phyloP scores from a whole-genome alignment of 2,888 invertebrate species.

The Auanema sp. region DNA sequence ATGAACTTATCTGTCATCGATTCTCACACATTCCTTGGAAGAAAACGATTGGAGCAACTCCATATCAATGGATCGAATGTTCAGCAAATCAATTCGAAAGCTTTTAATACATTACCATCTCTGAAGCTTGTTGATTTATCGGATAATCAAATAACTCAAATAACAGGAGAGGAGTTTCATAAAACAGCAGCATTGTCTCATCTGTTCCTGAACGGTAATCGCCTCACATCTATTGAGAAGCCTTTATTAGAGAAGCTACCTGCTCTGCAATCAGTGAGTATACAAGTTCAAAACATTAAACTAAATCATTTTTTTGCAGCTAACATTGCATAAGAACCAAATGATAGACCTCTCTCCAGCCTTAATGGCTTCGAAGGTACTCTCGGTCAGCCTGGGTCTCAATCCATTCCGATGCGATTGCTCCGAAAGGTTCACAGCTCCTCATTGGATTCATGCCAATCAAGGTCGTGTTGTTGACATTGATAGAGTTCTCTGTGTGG shows the following conservation, averaged over 20 bases:
- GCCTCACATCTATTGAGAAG: slow-evolving; percentile 27
- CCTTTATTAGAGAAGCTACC: slow-evolving; percentile 46
- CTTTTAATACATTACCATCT: slow-evolving; percentile 55
- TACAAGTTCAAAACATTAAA: not conserved
- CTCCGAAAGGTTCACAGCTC: slow-evolving; percentile 28
- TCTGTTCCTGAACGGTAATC: slow-evolving; percentile 50
- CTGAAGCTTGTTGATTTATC: slow-evolving; percentile 55
- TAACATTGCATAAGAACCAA: slow-evolving; percentile 52
- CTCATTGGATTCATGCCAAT: slow-evolving; percentile 32
- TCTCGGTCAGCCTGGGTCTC: slow-evolving; percentile 41
- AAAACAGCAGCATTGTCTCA: slow-evolving; percentile 43
- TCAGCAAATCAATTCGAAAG: slow-evolving; percentile 48
- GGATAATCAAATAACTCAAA: slow-evolving; percentile 42
- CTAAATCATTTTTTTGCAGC: slow-evolving; percentile 11
- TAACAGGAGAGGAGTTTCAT: slow-evolving; percentile 47
- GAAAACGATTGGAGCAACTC: slow-evolving; percentile 47
- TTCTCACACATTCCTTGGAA: slow-evolving; percentile 80
- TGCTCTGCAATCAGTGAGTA: slow-evolving; percentile 38
- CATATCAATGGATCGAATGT: slow-evolving; percentile 54
- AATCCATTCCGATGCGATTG: slow-evolving; percentile 64
- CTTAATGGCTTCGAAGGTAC: slow-evolving; percentile 22
- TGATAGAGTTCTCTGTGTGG: slow-evolving; percentile 50
- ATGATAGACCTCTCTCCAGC: slow-evolving; percentile 35
- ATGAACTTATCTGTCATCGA: slow-evolving; percentile 78
- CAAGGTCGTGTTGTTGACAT: slow-evolving; percentile 43